phyloP scores from a whole-genome alignment of 2,113 vertebrate species.

The Thermophis baileyi region DNA sequence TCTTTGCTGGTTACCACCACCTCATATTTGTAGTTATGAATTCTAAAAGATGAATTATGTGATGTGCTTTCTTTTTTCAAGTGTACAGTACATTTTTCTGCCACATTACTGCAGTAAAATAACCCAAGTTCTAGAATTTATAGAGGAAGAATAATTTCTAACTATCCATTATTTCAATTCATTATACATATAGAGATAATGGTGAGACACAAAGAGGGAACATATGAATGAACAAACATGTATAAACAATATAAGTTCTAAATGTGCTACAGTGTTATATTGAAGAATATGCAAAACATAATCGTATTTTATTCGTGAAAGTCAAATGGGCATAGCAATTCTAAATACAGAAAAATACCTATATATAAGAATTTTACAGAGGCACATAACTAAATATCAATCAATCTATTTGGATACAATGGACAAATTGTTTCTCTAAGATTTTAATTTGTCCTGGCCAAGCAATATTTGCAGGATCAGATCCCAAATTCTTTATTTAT shows the following conservation, averaged over 20 bases:
- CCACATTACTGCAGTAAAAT: background rate
- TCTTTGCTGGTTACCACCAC: background rate
- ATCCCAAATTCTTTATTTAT: background rate
- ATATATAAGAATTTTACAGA: background rate
- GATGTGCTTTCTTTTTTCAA: background rate
- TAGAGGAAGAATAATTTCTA: background rate
- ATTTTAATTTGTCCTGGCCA: background rate
- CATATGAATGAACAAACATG: background rate
- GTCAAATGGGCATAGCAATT: background rate
- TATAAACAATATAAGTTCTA: background rate
- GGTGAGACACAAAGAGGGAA: background rate
- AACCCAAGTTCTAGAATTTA: background rate
- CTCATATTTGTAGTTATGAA: background rate
- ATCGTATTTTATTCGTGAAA: background rate
- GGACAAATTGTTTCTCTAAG: background rate
- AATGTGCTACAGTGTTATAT: background rate
- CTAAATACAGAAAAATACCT: background rate
- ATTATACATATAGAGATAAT: background rate
- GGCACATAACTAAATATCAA: background rate
- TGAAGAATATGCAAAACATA: background rate
- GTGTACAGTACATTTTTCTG: background rate
- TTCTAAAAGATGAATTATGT: background rate
- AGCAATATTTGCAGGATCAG: background rate
- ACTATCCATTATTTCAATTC: background rate
- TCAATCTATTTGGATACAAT: background rate